A percentile compares a stretch with the other conserved stretches of the same genome.
Conservation (phyloP, 2,797 vertebrate species). For the Neomorphus geoffroyi region DNA sequence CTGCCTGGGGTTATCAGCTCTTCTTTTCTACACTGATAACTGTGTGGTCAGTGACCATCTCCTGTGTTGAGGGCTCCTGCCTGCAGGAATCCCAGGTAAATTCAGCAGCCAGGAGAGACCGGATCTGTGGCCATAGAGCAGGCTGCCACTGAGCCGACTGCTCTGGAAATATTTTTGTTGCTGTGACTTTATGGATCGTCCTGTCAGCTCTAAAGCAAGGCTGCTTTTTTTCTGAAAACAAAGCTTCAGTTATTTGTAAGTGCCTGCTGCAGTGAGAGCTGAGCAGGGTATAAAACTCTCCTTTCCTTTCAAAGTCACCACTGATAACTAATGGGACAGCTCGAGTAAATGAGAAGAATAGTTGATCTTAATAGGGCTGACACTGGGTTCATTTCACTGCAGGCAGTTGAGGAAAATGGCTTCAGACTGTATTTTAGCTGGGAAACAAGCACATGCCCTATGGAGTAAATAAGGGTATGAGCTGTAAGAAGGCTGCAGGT, state of each 20-base stretch:
- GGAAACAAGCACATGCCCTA: not conserved
- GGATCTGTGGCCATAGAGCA: not conserved
- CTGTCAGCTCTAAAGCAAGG: conserved; percentile 51
- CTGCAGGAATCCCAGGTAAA: not conserved
- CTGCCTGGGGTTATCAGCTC: not conserved
- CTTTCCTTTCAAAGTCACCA: conserved; percentile 54
- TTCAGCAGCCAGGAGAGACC: not conserved
- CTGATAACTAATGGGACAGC: conserved; percentile 59
- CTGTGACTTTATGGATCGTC: conserved; percentile 19
- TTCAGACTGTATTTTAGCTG: not conserved
- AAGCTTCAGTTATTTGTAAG: conserved; percentile 46
- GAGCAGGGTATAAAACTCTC: conserved; percentile 65
- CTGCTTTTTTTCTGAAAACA: conserved; percentile 51
- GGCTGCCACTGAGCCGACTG: not conserved
- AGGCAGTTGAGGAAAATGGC: conserved; percentile 29
- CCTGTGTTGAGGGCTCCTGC: not conserved
- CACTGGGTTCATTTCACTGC: conserved; percentile 31
- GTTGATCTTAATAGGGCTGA: conserved; percentile 59
- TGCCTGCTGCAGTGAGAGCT: conserved; percentile 67
- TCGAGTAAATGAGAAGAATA: conserved; percentile 52
- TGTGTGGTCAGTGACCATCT: not conserved
- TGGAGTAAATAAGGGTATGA: not conserved
- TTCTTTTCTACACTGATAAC: not conserved
- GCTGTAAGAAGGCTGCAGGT: not conserved
- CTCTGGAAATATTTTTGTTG: not conserved